These are phyloP conservation scores for Euphydryas editha DNA, from an alignment of 2,888 invertebrate species.

Conservation along the genomic window DNA sequence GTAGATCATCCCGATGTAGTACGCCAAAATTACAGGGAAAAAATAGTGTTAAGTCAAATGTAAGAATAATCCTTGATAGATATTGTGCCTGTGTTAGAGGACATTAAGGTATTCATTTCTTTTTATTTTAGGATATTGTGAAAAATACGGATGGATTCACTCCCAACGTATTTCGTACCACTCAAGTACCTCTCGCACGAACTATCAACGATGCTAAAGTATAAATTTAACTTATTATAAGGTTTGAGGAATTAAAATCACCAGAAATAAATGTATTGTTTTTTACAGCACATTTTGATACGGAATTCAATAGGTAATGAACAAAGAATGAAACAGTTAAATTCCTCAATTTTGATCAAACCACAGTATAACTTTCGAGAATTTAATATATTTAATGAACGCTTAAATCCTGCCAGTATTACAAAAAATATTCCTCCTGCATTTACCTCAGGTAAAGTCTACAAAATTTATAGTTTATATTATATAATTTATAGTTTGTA, in stretches of 20 bases:
- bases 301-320: slow-evolving; percentile 55
- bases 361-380: slow-evolving; percentile 49
- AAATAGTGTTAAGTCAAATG: slow-evolving; percentile 29
- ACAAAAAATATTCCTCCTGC: slow-evolving; percentile 47
- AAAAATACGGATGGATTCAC: slow-evolving; percentile 48
- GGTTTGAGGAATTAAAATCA: too few relatives aligned
- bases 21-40: slow-evolving; percentile 47
- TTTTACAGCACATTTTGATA: slow-evolving; percentile 54
- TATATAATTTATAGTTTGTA: background rate
- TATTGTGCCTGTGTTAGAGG: too few relatives aligned
- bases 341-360: slow-evolving; percentile 56
- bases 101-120: too few relatives aligned
- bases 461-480: background rate
- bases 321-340: slow-evolving; percentile 53
- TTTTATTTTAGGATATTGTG: slow-evolving; percentile 22
- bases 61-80: slow-evolving; percentile 8
- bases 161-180: slow-evolving; percentile 58
- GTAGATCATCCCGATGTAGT: slow-evolving; percentile 47
- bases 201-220: slow-evolving; percentile 69
- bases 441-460: slow-evolving; percentile 50
- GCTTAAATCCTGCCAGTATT: slow-evolving; percentile 37
- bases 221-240: background rate
- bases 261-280: background rate
- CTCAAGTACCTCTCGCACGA: slow-evolving; percentile 62
- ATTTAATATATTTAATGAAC: slow-evolving; percentile 43